These are phyloP conservation scores for Lasioglossum vierecki DNA, from an alignment of 2,888 invertebrate genomes.

Conservation along the genomic window DNA sequence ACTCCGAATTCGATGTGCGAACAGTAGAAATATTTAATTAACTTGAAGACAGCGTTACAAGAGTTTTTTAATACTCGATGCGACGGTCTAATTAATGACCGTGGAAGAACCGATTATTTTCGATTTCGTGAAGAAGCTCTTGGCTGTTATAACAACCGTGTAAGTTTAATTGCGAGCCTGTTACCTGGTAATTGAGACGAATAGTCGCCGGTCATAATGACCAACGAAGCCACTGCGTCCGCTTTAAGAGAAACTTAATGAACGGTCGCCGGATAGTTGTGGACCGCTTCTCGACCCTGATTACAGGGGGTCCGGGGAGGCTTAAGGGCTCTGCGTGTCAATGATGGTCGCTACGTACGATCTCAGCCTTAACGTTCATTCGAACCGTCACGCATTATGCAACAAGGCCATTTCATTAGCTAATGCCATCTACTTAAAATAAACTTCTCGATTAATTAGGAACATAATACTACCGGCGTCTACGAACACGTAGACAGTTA, in stretches of 20 bases:
- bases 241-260: slow-evolving; percentile 5
- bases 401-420: background rate
- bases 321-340: background rate
- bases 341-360: slow-evolving; percentile 8
- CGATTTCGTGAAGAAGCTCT: background rate
- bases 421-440: background rate
- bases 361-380: background rate
- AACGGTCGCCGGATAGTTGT: background rate
- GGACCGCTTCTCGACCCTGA: background rate
- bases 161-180: slow-evolving; percentile 30
- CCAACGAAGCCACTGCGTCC: slow-evolving; percentile 2
- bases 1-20: background rate
- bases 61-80: too few species aligned
- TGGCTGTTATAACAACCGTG: background rate
- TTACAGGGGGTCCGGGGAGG: background rate
- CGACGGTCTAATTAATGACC: too few species aligned
- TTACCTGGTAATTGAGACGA: slow-evolving; percentile 29
- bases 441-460: background rate
- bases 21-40: too few species aligned
- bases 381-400: background rate
- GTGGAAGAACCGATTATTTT: background rate
- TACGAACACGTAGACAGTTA: background rate
- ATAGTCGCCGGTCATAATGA: slow-evolving; percentile 21
- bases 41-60: too few species aligned
- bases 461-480: background rate